These are phyloP conservation scores for Bergia puertoricense DNA, from an alignment of 92 coral and sea anemone species.

Conservation along the genomic window DNA sequence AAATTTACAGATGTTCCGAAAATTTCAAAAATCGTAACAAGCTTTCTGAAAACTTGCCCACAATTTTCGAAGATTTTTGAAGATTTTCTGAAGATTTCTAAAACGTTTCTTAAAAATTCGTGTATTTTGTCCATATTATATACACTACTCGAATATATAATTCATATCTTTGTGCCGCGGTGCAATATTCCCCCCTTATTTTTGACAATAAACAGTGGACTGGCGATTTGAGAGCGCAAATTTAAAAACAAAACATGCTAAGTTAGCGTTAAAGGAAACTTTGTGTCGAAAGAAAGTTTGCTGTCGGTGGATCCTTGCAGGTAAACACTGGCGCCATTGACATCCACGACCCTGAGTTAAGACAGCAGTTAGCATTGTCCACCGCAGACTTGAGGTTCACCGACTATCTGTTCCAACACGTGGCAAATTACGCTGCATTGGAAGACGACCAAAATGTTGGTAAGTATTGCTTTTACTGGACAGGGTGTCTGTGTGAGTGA, in stretches of 20 bases:
- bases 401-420: constrained; percentile 77
- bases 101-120: too few relatives aligned
- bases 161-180: too few relatives aligned
- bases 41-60: too few relatives aligned
- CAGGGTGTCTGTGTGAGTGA: neutral
- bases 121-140: neutral
- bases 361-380: constrained; percentile 63
- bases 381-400: constrained; percentile 85
- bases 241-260: too few relatives aligned
- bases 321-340: constrained; percentile 67
- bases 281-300: neutral
- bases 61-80: too few relatives aligned
- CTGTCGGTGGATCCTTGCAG: constrained; percentile 33
- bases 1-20: too few relatives aligned
- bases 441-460: constrained; percentile 76
- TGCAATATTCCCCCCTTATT: too few relatives aligned
- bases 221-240: neutral
- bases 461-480: constrained; percentile 20
- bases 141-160: too few relatives aligned
- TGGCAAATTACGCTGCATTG: constrained; percentile 54
- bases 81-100: too few relatives aligned
- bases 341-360: constrained; percentile 62
- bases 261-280: neutral
- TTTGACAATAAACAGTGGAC: neutral
- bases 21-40: too few relatives aligned